A percentile compares a stretch with the other conserved stretches of the same genome.
Conservation (phyloP, 2,888 invertebrate species). For the Helleia helle region DNA sequence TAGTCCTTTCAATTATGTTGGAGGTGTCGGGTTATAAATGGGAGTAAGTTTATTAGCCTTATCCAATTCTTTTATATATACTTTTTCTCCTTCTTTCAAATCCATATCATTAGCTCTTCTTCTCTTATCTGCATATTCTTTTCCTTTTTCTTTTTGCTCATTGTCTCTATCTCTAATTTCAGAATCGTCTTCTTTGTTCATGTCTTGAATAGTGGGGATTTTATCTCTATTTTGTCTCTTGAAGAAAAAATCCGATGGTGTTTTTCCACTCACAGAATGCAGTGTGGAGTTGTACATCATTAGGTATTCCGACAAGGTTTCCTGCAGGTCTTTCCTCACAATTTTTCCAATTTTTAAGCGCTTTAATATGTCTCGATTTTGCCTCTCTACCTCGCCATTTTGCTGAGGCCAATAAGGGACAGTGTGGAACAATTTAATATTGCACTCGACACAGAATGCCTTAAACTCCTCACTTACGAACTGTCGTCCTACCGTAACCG, state of each 20-base stretch:
- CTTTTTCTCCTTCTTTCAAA: constrained; percentile 15
- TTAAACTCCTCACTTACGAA: constrained; percentile 24
- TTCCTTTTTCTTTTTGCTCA: constrained; percentile 18
- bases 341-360: constrained; percentile 17
- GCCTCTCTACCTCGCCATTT: constrained; percentile 26
- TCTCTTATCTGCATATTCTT: constrained; percentile 15
- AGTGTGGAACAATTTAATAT: constrained; percentile 18
- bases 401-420: constrained; percentile 25
- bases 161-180: constrained; percentile 16
- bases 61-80: constrained; percentile 15
- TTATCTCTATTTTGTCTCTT: constrained; percentile 18
- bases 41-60: constrained; percentile 13
- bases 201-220: constrained; percentile 13
- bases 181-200: constrained; percentile 9
- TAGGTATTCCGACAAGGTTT: background rate
- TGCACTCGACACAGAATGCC: constrained; percentile 15
- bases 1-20: background rate
- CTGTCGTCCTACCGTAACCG: constrained; percentile 16
- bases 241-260: constrained; percentile 20
- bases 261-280: constrained; percentile 18
- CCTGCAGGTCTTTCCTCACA: background rate
- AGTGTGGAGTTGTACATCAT: constrained; percentile 20
- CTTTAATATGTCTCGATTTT: constrained; percentile 25
- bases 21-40: constrained; percentile 10
- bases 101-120: constrained; percentile 11